A percentile compares a stretch with the other conserved stretches of the same genome.
Evolutionary conservation across 2,888 invertebrate genomes (phyloP).

Genomic region (Lasioglossum morio): DNA sequence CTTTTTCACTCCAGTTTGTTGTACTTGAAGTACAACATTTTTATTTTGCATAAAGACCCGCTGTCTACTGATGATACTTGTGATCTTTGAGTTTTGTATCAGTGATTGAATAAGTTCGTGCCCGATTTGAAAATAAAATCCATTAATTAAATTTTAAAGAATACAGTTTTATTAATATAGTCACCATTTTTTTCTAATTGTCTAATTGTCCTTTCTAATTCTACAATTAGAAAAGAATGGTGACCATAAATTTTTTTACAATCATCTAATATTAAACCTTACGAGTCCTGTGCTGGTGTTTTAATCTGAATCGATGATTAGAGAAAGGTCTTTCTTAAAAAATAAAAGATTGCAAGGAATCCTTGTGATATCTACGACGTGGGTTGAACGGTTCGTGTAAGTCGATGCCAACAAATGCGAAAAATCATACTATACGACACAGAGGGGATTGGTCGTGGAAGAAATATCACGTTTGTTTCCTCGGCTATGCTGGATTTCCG

Average conservation of each 20-base stretch:
- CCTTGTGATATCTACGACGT: not conserved
- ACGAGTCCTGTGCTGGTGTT: not conserved
- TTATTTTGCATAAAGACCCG: too few relatives aligned
- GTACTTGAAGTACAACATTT: too few relatives aligned
- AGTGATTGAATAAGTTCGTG: too few relatives aligned
- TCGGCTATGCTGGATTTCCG: conserved; percentile 24
- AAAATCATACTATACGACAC: conserved; percentile 33
- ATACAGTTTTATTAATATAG: too few relatives aligned
- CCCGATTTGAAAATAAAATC: too few relatives aligned
- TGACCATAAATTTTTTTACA: too few relatives aligned
- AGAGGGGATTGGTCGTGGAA: conserved; percentile 25
- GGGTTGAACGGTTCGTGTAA: not conserved
- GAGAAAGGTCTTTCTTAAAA: not conserved
- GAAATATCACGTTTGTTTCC: conserved; percentile 53
- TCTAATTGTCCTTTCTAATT: too few relatives aligned
- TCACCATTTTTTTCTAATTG: too few relatives aligned
- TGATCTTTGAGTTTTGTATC: not conserved
- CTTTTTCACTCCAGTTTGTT: too few relatives aligned
- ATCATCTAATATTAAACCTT: too few relatives aligned
- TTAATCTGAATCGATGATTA: not conserved
- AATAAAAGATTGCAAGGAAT: not conserved
- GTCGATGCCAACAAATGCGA: conserved; percentile 57
- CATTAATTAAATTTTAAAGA: too few relatives aligned
- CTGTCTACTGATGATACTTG: not conserved
- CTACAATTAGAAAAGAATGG: too few relatives aligned